Evolutionary conservation across 1,140 invertebrate species (phyloP).

Genomic region (Laupala kohalensis): DNA sequence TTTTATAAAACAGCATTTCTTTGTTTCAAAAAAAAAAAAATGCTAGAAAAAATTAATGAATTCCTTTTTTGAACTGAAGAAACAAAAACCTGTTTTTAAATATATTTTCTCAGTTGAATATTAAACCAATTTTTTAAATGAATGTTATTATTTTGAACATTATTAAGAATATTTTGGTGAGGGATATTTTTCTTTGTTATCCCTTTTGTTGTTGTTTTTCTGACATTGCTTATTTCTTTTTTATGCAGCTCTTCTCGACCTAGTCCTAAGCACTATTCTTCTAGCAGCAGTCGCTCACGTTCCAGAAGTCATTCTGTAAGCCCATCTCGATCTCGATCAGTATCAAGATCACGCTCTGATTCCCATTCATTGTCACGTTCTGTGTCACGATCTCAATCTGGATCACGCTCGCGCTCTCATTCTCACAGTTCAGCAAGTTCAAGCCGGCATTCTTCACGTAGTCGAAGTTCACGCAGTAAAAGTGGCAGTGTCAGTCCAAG

Average conservation of each 20-base stretch:
- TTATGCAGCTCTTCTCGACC: conserved; percentile 6
- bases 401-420: conserved; percentile 7
- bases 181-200: too few species aligned
- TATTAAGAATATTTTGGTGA: too few species aligned
- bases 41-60: too few species aligned
- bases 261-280: conserved; percentile 14
- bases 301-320: conserved; percentile 7
- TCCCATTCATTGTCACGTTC: conserved; percentile 14
- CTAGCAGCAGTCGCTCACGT: conserved; percentile 11
- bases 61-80: too few species aligned
- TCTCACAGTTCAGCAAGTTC: background rate
- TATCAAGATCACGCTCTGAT: conserved; percentile 3
- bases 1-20: too few species aligned
- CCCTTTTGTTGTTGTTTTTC: too few species aligned
- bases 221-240: conserved; percentile 2
- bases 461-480: background rate
- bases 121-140: too few species aligned
- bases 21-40: too few species aligned
- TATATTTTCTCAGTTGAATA: too few species aligned
- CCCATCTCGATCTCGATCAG: conserved; percentile 10
- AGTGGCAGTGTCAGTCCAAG: conserved; percentile 7
- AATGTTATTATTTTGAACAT: too few species aligned
- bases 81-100: too few species aligned
- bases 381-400: conserved; percentile 1
- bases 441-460: background rate